Conservation (phyloP, 2,888 invertebrate species). For the Neoitamus cyanurus region DNA sequence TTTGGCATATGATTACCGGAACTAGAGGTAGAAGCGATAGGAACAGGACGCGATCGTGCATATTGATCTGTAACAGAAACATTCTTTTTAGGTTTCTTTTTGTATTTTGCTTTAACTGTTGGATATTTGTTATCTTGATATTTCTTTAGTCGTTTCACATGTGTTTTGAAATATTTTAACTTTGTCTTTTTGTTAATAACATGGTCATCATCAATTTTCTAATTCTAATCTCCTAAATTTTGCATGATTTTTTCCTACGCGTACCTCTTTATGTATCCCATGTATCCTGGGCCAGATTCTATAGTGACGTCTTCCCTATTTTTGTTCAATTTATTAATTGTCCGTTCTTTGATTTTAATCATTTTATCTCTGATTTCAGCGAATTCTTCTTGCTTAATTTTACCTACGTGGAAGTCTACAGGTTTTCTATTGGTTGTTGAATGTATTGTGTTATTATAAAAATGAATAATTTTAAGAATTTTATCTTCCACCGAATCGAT, state of each 20-base stretch:
- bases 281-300: background rate
- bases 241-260: conserved; percentile 13
- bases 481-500: background rate
- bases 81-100: too few species aligned
- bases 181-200: background rate
- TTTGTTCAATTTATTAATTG: background rate
- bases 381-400: background rate
- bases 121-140: background rate
- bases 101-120: too few species aligned
- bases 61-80: background rate
- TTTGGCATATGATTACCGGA: background rate
- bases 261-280: too few species aligned
- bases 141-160: background rate
- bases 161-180: background rate
- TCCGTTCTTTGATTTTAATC: too few species aligned
- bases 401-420: conserved; percentile 27
- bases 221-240: background rate
- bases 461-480: background rate
- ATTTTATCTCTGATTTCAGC: background rate
- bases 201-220: background rate
- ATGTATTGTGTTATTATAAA: conserved; percentile 20
- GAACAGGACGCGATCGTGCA: background rate
- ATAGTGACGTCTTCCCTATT: background rate
- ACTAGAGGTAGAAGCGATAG: background rate
- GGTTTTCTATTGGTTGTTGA: conserved; percentile 38